Evolutionary conservation across 2,797 vertebrate genomes (phyloP).

Genomic region (Mycteria americana): DNA sequence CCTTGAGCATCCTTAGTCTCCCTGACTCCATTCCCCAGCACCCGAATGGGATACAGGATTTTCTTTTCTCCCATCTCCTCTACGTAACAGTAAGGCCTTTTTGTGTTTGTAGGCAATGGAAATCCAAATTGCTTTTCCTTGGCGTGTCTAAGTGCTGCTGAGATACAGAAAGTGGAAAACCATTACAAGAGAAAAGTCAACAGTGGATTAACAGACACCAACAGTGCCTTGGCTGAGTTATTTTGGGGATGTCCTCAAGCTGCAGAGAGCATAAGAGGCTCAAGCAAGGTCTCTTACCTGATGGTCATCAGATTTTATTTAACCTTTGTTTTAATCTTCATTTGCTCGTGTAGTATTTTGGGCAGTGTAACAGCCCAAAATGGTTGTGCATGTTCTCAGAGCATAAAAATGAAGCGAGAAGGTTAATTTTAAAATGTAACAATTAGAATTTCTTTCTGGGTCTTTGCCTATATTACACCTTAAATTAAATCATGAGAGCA

Average conservation of each 20-base stretch:
- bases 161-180: neutral
- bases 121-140: neutral
- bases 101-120: neutral
- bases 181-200: neutral
- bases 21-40: neutral
- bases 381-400: slow-evolving; percentile 1
- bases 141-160: neutral
- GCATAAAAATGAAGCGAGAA: slow-evolving; percentile 38
- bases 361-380: fast-evolving
- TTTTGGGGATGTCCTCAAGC: neutral
- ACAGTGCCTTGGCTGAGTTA: neutral
- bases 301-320: neutral
- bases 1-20: neutral
- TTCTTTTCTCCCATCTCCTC: neutral
- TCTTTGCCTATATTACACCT: slow-evolving; percentile 41
- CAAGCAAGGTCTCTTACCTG: neutral
- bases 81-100: fast-evolving
- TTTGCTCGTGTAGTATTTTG: neutral
- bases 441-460: slow-evolving; percentile 49
- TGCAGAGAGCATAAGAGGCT: neutral
- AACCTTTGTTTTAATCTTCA: neutral
- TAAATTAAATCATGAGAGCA: slow-evolving; percentile 53
- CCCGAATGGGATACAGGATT: fast-evolving
- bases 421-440: slow-evolving; percentile 64
- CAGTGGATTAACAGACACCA: neutral